Base-by-base conservation (phyloP, 2,113 vertebrate species). In the Pseudopipra pipra region DNA sequence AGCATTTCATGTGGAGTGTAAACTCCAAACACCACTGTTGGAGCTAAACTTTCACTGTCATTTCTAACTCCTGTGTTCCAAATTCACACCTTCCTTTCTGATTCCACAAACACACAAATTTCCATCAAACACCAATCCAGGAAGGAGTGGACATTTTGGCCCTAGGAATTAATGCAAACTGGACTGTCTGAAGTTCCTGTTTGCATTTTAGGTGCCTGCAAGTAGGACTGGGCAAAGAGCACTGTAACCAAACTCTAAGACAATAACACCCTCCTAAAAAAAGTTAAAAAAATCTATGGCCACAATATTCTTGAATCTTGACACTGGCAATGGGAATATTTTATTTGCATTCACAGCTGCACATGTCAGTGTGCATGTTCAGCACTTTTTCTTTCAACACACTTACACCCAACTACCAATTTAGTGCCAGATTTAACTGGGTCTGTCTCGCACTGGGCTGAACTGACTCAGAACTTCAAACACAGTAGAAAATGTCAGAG, bases 301-400 rank as follows among this genome's bases (percentile, higher is more conserved):
- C 92, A 89, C 87, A 85, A 91, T 93, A 96, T 89, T 96, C 95
- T 93, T 94, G 43, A 96, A 79, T 55, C 85, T 90, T 71, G 55
- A 85, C 75, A 63, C 61, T 89, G 65, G 79, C 74, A 80, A 77
- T 2, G 67, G 31, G 54, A 89, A 5, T 82, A 85, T 79, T 95
- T 58, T 93, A 46, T 91, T 81, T 80, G 58, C 65, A 35, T 23
- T 75, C 43, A 31, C 67, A 83, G 88, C 81, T 93, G 92, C 85
- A 94, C 67, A 72, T 63, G 74, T 43, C 56, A 72, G 39, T 74
- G 72, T 61, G 84, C 86, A 86, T 24, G 37, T 77, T 85, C 92
- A 95, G 83, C 89, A 81, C 65, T 95, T 88, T 23, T 44, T 49
- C 86, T 91, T 73, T 70, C 82, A 79, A 65, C 65, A 87, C 15